These are phyloP conservation scores for Rhinatrema bivittatum DNA, from an alignment of 2,797 vertebrate genomes.

Conservation along the genomic window DNA sequence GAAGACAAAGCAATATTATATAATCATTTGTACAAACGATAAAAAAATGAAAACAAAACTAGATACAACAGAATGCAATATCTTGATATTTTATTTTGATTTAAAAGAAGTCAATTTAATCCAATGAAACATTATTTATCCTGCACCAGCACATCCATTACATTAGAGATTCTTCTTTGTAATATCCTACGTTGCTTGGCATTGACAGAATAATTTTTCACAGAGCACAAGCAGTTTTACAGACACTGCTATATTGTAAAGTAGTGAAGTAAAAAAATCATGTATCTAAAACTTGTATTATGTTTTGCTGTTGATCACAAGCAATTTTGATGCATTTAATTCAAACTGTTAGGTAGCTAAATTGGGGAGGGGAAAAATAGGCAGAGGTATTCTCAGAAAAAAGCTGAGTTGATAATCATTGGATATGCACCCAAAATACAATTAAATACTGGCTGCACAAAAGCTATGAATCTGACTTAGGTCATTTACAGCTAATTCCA, in stretches of 20 bases:
- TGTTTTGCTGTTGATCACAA: constrained; percentile 2
- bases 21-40: constrained; percentile 11
- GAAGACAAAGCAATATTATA: constrained; percentile 7
- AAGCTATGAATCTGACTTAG: too few relatives aligned
- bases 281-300: constrained; percentile 8
- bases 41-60: not conserved
- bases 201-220: constrained; percentile 55
- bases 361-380: too few relatives aligned
- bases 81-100: constrained; percentile 32
- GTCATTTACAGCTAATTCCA: too few relatives aligned
- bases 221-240: constrained; percentile 35
- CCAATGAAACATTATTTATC: constrained; percentile 31
- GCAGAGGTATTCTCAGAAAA: too few relatives aligned
- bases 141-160: constrained; percentile 38
- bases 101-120: constrained; percentile 29
- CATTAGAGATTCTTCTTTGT: constrained; percentile 35
- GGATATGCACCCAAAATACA: too few relatives aligned
- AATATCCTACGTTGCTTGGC: constrained; percentile 39
- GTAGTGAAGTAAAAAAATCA: constrained; percentile 33
- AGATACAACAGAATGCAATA: constrained; percentile 19
- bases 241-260: constrained; percentile 37
- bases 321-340: not conserved
- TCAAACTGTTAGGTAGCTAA: too few relatives aligned
- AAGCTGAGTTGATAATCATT: too few relatives aligned
- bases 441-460: too few relatives aligned